Evolutionary conservation across 2,113 vertebrate species (phyloP), one percentile per base, ranked within the genome.

Genomic region (Triplophysa tibetana): DNA sequence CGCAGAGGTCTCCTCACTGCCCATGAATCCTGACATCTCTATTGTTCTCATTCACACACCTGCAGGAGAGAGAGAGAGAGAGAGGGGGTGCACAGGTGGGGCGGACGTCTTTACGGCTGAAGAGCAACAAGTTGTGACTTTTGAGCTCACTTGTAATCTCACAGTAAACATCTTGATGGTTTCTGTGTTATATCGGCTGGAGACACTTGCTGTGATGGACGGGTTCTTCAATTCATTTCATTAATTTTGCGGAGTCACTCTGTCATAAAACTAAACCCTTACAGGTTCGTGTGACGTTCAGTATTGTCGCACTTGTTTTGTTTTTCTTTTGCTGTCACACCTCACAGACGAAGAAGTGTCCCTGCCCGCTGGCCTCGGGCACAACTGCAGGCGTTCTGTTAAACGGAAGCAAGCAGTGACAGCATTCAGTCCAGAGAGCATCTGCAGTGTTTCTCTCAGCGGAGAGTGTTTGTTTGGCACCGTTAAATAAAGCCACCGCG

Each of bases 41-140:
- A 89, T 86, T 89, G 91, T 87, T 85, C 45, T 80, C 84, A 87
- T 86, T 29, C 80, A 24, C 45, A 54, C 62, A 75, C 73, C 73
- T 75, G 73, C 58, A 63, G 43, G 41, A 63, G 6, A 45, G 21
- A 26, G 43, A 41, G 6, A 45, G 21, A 19, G 43, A 41, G 24
- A n/a, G 24, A 29, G 43, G 80, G 24, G 65, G 23, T 48, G 45
- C 58, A 83, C 78, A 83, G 62, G 62, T 77, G 61, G 80, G 87
- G 82, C 79, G 78, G 82, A 75, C 17, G 21, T n/a, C 3, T 75
- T 75, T 70, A 77, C 61, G 77, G 12, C 1, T 58, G 72, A 54
- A 48, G 83, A 89, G 87, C 88, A 92, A 90, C 90, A 91, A 90
- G 90, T 91, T 84, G 80, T 83, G 81, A 88, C 86, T 79, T 41